Evolutionary conservation across 2,113 vertebrate genomes (phyloP).

Genomic region (Sceloporus undulatus): DNA sequence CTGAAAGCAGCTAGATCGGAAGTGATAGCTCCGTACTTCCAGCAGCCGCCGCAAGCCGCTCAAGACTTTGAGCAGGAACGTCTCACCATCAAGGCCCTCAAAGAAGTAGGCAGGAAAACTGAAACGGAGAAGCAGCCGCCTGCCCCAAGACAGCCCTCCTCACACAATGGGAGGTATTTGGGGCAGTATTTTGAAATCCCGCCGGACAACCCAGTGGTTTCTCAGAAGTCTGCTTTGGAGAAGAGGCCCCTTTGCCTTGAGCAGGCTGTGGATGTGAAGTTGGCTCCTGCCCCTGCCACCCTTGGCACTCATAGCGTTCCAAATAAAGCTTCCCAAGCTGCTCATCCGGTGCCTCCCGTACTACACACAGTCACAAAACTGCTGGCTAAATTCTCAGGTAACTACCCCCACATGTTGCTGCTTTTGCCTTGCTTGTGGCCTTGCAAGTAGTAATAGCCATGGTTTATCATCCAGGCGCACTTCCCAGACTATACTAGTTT

Average conservation of each 20-base stretch:
- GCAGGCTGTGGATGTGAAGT: constrained; percentile 36
- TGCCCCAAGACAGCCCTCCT: constrained; percentile 7
- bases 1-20: constrained; percentile 16
- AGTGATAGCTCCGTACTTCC: constrained; percentile 19
- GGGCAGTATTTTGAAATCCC: neutral
- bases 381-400: constrained; percentile 90
- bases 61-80: constrained; percentile 85
- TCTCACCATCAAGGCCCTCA: constrained; percentile 85
- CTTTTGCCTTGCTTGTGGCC: neutral
- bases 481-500: too few species aligned
- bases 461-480: too few species aligned
- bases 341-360: constrained; percentile 42
- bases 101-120: constrained; percentile 74
- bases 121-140: constrained; percentile 13
- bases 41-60: constrained; percentile 58
- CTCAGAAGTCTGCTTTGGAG: constrained; percentile 40
- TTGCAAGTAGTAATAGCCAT: too few species aligned
- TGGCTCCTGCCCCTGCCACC: constrained; percentile 21
- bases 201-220: neutral
- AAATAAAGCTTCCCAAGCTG: constrained; percentile 33
- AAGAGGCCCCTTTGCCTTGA: constrained; percentile 31
- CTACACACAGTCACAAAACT: constrained; percentile 84
- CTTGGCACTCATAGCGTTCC: constrained; percentile 22
- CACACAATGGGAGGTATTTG: constrained; percentile 10
- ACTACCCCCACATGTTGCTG: constrained; percentile 36